Evolutionary conservation across 1,140 invertebrate species (phyloP).

Genomic region (Nasonia longicornis): DNA sequence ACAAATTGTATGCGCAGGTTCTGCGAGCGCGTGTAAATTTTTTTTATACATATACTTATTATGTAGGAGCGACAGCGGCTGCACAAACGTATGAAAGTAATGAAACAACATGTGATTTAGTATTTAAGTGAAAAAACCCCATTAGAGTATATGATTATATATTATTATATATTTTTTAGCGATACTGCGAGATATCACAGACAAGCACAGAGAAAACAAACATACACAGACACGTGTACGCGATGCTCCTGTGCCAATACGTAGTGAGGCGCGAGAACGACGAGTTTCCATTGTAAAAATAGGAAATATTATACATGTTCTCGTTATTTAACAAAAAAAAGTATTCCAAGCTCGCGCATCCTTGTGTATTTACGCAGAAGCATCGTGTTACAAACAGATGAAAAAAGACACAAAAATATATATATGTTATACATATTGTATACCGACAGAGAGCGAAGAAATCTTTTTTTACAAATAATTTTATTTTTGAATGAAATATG

Average conservation of each 20-base stretch:
- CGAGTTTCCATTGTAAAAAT: not conserved
- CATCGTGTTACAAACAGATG: constrained; percentile 2
- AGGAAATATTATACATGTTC: not conserved
- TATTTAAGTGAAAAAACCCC: constrained; percentile 63
- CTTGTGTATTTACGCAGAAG: constrained; percentile 36
- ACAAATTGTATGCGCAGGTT: constrained; percentile 1
- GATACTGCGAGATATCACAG: constrained; percentile 27
- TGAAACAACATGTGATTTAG: constrained; percentile 67
- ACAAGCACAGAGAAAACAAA: constrained; percentile 24
- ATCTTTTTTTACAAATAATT: constrained; percentile 70
- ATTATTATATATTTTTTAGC: constrained; percentile 40
- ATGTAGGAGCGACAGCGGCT: constrained; percentile 48
- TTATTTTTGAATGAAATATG: constrained; percentile 69
- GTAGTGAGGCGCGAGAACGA: constrained; percentile 1
- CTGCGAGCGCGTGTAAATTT: constrained; percentile 25
- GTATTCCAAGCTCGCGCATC: not conserved
- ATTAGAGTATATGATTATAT: constrained; percentile 57
- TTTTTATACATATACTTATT: constrained; percentile 10
- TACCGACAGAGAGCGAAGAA: constrained; percentile 58
- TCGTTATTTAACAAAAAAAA: constrained; percentile 1
- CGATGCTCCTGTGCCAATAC: constrained; percentile 29
- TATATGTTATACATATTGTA: constrained; percentile 58
- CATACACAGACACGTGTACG: not conserved
- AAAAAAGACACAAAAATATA: constrained; percentile 36
- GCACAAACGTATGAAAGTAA: constrained; percentile 64